These are phyloP conservation scores for Lathronympha strigana DNA, from an alignment of 2,888 invertebrate species.

Conservation along the genomic window DNA sequence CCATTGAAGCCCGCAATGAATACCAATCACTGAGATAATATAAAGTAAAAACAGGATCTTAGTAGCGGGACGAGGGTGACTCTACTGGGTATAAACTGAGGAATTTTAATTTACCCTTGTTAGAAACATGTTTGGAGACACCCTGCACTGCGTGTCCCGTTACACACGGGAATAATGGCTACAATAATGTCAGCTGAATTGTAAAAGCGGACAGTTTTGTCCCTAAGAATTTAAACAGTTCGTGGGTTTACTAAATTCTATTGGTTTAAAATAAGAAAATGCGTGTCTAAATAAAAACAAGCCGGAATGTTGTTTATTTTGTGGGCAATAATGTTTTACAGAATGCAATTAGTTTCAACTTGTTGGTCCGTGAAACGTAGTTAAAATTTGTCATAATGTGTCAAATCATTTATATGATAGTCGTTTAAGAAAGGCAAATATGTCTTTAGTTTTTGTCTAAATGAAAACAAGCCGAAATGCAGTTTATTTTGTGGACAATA, in stretches of 20 bases:
- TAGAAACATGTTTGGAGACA: slow-evolving; percentile 58
- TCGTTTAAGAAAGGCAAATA: too few species aligned
- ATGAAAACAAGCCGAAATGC: too few species aligned
- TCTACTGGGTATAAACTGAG: slow-evolving; percentile 61
- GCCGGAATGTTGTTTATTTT: slow-evolving; percentile 17
- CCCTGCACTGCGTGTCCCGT: slow-evolving; percentile 45
- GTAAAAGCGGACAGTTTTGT: slow-evolving; percentile 35
- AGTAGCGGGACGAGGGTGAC: slow-evolving; percentile 53
- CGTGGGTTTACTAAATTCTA: slow-evolving; percentile 25
- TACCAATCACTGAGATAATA: too few species aligned
- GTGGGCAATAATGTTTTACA: slow-evolving; percentile 9
- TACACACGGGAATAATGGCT: slow-evolving; percentile 50
- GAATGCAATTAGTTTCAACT: slow-evolving; percentile 20
- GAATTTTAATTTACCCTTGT: slow-evolving; percentile 79
- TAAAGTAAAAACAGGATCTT: not conserved
- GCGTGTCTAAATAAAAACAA: slow-evolving; percentile 19
- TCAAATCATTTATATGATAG: too few species aligned
- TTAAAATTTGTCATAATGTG: not conserved
- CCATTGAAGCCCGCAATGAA: slow-evolving; percentile 15
- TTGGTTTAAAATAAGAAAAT: slow-evolving; percentile 36
- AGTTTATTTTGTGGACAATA: too few species aligned
- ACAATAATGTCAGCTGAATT: slow-evolving; percentile 48
- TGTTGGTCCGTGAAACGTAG: not conserved
- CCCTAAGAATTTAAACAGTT: slow-evolving; percentile 35
- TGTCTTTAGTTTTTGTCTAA: too few species aligned